Conservation (phyloP, 1,140 invertebrate species). For the Solenopsis invicta region DNA sequence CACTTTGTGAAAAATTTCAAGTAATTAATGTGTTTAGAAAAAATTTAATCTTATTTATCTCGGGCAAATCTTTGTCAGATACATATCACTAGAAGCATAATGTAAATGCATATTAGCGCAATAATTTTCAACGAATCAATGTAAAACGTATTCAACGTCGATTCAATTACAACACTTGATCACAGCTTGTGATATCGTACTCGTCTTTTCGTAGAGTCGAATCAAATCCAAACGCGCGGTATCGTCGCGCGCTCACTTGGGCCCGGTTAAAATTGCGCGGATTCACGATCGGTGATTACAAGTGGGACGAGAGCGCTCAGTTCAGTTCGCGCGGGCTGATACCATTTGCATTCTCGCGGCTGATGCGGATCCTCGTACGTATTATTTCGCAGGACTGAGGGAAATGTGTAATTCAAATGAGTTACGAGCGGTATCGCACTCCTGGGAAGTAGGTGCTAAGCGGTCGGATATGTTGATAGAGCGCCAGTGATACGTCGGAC, state of each 20-base stretch:
- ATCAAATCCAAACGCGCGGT: slow-evolving; percentile 68
- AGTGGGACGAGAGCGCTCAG: slow-evolving; percentile 36
- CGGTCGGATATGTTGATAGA: slow-evolving; percentile 87
- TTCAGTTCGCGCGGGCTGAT: slow-evolving; percentile 23
- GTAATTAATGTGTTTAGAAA: background rate
- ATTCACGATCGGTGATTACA: slow-evolving; percentile 66
- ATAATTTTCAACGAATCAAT: slow-evolving; percentile 25
- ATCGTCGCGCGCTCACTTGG: slow-evolving; percentile 21
- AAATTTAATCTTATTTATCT: background rate
- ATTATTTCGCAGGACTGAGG: slow-evolving; percentile 80
- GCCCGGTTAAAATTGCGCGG: slow-evolving; percentile 65
- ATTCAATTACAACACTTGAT: slow-evolving; percentile 52
- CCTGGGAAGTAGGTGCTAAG: slow-evolving; percentile 87
- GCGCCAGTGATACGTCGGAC: slow-evolving; percentile 82
- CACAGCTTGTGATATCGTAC: background rate
- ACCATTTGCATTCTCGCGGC: slow-evolving; percentile 72
- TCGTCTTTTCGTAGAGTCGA: slow-evolving; percentile 4
- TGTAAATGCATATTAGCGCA: background rate
- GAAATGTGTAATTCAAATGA: slow-evolving; percentile 87
- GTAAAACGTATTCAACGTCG: slow-evolving; percentile 3
- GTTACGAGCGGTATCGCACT: slow-evolving; percentile 86
- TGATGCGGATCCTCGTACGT: slow-evolving; percentile 69
- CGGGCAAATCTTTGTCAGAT: background rate
- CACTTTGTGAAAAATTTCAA: background rate
- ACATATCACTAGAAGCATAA: background rate